Evolutionary conservation across 2,888 invertebrate species (phyloP), one percentile per base, ranked within the genome.

Genomic region (Branchinecta sandiegonensis): DNA sequence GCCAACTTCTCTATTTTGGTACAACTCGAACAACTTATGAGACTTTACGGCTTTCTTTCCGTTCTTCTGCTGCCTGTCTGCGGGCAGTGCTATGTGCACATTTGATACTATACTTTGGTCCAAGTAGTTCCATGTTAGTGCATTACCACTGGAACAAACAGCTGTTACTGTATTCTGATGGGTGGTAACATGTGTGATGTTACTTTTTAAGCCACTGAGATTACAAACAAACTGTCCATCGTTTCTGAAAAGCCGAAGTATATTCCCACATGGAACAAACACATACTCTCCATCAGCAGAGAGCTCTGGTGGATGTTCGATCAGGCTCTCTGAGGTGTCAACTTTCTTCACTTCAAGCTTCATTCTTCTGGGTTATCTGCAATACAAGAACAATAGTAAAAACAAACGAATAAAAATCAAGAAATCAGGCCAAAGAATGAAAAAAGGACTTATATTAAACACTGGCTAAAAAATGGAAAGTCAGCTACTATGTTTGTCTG

Each of bases 301-400:
- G 23, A 56, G 2, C 63, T 56, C 63, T 56, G 63, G 63, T 56
- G 63, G 63, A 56, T 17, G 23, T 10, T 56, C 63, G 9, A 17
- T 56, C 63, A 56, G 11, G 23, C n/a, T 56, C 23, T 56, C 63
- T 56, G 63, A 56, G 23, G 63, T 56, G n/a, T 56, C 63, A 9
- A 56, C 10, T 56, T 56, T 56, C 63, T 56, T 56, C 63, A 56
- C 14, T 10, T 56, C 63, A 56, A 56, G 63, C 63, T 56, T 56
- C 63, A 56, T 56, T 56, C 56, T 8, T 4, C n/a, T 17, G 17
- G 13, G 56, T 56, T 56, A 17, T 56, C 14, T 56, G n/a, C 56
- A 56, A 56, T 6, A 17, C 56, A 56, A 56, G 56, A 56, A 56
- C 8, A 56, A 56, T 13, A n/a, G n/a, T 56, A 37, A 37, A 23